phyloP scores from a whole-genome alignment of 2,113 vertebrate genomes.

The Trematomus loennbergii region DNA sequence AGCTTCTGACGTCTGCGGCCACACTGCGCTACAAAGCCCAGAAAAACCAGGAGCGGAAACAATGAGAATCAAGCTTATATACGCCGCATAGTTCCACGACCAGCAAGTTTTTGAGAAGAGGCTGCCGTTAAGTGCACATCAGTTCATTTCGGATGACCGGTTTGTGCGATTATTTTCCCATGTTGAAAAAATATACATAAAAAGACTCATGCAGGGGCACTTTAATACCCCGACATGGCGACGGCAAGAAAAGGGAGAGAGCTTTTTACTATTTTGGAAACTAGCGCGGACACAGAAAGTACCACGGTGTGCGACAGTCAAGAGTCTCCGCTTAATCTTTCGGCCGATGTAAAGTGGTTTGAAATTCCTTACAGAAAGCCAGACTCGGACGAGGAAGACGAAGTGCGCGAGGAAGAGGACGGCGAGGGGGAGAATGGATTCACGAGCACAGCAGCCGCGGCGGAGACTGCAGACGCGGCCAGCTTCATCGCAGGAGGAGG shows the following conservation, averaged over 20 bases:
- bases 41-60: conserved; percentile 86
- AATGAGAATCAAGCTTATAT: conserved; percentile 81
- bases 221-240: conserved; percentile 89
- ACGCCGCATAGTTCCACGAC: conserved; percentile 78
- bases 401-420: conserved; percentile 70
- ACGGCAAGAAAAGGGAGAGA: conserved; percentile 88
- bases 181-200: conserved; percentile 72
- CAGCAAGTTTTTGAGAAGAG: conserved; percentile 75
- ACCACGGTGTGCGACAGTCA: conserved; percentile 80
- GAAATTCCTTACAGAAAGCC: conserved; percentile 86
- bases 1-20: conserved; percentile 91
- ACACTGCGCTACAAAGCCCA: conserved; percentile 88
- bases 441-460: conserved; percentile 64
- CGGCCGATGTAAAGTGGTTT: conserved; percentile 88
- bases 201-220: conserved; percentile 89
- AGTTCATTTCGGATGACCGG: conserved; percentile 72
- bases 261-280: conserved; percentile 91
- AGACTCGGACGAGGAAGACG: conserved; percentile 84
- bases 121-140: conserved; percentile 74
- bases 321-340: conserved; percentile 84
- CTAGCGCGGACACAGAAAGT: conserved; percentile 87
- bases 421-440: conserved; percentile 78
- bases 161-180: conserved; percentile 76
- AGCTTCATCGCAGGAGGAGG: conserved; percentile 81
- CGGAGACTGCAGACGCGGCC: conserved; percentile 81